Evolutionary conservation across 2,797 vertebrate species (phyloP).

Genomic region (Tragelaphus eurycerus): DNA sequence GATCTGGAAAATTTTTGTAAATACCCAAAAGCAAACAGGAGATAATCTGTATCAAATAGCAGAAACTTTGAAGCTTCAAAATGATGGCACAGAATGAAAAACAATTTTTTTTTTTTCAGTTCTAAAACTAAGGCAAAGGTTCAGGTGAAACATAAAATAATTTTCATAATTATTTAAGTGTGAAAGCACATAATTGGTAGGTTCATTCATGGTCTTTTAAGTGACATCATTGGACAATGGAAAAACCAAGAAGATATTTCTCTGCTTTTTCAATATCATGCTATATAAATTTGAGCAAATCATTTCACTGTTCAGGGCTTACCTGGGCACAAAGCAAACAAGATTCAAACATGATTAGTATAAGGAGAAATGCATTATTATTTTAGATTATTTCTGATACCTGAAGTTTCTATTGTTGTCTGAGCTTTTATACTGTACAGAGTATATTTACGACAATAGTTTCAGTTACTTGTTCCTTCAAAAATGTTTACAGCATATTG

Average conservation of each 20-base stretch:
- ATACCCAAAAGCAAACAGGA: slow-evolving; percentile 12
- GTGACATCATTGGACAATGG: background rate
- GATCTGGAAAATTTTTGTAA: slow-evolving; percentile 53
- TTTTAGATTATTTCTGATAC: slow-evolving; percentile 16
- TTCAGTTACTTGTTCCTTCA: slow-evolving; percentile 16
- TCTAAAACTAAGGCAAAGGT: background rate
- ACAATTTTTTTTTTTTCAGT: background rate
- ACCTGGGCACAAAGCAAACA: background rate
- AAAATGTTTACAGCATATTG: background rate
- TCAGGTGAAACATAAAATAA: background rate
- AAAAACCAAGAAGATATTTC: background rate
- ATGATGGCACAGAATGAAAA: background rate
- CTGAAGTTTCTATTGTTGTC: background rate
- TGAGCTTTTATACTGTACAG: background rate
- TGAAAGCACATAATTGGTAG: background rate
- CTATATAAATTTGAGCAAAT: background rate
- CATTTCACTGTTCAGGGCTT: background rate
- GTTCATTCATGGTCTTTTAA: slow-evolving; percentile 6
- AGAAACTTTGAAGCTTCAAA: slow-evolving; percentile 13
- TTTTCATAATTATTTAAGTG: slow-evolving; percentile 43
- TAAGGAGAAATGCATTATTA: background rate
- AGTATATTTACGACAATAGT: background rate
- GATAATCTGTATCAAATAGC: background rate
- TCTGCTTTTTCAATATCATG: background rate
- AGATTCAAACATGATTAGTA: background rate